Conservation (phyloP, 1,140 invertebrate genomes). For the Drosophila truncata region DNA sequence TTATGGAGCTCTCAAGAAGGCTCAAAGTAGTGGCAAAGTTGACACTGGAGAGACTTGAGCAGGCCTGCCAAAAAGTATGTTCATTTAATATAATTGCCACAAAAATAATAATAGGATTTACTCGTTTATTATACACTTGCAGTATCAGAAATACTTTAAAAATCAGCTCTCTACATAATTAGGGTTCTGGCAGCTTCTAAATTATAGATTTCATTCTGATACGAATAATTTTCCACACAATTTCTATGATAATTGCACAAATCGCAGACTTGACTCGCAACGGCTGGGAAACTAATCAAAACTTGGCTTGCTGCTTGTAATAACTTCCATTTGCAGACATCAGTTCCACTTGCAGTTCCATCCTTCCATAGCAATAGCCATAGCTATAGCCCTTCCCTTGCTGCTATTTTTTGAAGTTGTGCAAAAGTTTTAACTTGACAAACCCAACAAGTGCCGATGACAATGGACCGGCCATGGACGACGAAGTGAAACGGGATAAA, state of each 20-base stretch:
- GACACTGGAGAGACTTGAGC: constrained; percentile 22
- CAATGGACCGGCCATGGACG: constrained; percentile 56
- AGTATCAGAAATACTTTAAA: neutral
- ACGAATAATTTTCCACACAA: constrained; percentile 40
- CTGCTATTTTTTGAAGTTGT: constrained; percentile 45
- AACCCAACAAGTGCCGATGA: constrained; percentile 76
- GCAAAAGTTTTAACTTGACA: constrained; percentile 61
- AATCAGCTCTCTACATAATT: constrained; percentile 1
- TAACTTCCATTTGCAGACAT: constrained; percentile 62
- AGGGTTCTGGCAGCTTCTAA: neutral
- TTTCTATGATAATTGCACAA: constrained; percentile 51
- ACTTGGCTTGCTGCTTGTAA: constrained; percentile 52
- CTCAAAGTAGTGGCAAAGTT: constrained; percentile 57
- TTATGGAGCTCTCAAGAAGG: constrained; percentile 57
- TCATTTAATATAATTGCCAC: constrained; percentile 3
- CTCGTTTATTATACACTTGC: neutral
- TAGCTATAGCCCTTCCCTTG: constrained; percentile 11
- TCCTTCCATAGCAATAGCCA: neutral
- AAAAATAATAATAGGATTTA: neutral
- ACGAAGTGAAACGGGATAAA: constrained; percentile 76
- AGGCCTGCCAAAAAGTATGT: neutral
- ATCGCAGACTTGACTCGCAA: constrained; percentile 38
- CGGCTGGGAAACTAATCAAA: constrained; percentile 57
- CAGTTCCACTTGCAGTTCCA: constrained; percentile 41
- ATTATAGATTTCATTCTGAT: constrained; percentile 22